These are phyloP conservation scores for Pelodiscus sinensis DNA, from an alignment of 2,113 vertebrate genomes.

Conservation along the genomic window DNA sequence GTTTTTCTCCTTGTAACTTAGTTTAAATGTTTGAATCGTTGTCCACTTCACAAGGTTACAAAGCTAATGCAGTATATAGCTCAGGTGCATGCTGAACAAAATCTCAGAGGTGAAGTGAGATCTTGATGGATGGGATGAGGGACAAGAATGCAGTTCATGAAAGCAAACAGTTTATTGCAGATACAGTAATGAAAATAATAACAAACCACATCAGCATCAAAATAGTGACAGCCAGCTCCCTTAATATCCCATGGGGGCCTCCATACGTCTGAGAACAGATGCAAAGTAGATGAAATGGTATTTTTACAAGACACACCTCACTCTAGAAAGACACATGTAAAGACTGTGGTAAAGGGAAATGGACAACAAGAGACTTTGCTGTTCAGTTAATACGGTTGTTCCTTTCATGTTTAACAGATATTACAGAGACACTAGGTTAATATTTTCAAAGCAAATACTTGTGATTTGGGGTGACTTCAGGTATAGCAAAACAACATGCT, in stretches of 20 bases:
- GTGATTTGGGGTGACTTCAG: neutral
- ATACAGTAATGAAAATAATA: neutral
- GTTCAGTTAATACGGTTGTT: neutral
- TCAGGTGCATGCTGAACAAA: neutral
- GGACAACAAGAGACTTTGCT: neutral
- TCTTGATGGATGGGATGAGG: neutral
- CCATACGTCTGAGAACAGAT: neutral
- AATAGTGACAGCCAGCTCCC: neutral
- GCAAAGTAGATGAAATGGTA: neutral
- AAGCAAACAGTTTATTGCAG: neutral
- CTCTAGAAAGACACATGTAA: neutral
- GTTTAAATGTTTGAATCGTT: slow-evolving; percentile 38
- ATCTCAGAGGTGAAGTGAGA: neutral
- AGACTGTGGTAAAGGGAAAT: neutral
- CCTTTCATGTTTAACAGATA: neutral
- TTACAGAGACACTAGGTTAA: neutral
- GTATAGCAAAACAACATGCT: neutral
- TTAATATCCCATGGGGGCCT: neutral
- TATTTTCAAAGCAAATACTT: neutral
- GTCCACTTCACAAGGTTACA: neutral
- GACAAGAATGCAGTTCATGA: neutral
- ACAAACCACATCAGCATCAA: neutral
- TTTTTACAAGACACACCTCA: neutral
- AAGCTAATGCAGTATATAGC: neutral
- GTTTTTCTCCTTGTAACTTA: slow-evolving; percentile 50